Conservation (phyloP, 2,888 invertebrate species). For the Liopterus haemorrhoidalis region DNA sequence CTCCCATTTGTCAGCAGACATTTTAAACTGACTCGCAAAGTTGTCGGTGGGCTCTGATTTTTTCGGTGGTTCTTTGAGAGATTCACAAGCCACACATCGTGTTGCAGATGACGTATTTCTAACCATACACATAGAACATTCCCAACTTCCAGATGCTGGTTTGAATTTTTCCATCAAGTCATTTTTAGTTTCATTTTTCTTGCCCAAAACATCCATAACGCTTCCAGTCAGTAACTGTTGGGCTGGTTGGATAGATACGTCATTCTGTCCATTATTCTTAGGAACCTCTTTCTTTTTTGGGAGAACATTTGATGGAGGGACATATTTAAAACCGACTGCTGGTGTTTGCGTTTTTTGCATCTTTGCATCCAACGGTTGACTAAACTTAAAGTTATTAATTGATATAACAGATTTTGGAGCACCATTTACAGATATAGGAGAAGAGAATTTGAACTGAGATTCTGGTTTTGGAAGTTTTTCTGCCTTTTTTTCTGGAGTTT, state of each 20-base stretch:
- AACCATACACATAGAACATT: conserved; percentile 59
- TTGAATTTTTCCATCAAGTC: conserved; percentile 47
- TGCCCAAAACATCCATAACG: conserved; percentile 44
- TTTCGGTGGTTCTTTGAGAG: conserved; percentile 48
- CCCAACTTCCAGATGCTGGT: conserved; percentile 55
- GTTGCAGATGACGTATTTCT: conserved; percentile 48
- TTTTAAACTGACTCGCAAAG: conserved; percentile 43
- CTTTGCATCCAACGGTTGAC: conserved; percentile 47
- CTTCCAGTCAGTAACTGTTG: conserved; percentile 44
- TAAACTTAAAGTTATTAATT: conserved; percentile 53
- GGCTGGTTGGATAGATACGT: conserved; percentile 26
- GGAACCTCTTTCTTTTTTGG: conserved; percentile 38
- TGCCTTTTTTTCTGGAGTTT: conserved; percentile 17
- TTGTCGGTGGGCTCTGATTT: conserved; percentile 50
- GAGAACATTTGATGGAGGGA: conserved; percentile 35
- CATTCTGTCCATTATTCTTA: conserved; percentile 31
- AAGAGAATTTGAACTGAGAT: conserved; percentile 46
- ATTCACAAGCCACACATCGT: conserved; percentile 53
- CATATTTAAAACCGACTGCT: conserved; percentile 39
- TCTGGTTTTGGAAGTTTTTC: conserved; percentile 21
- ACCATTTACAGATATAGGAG: conserved; percentile 48
- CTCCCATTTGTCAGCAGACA: conserved; percentile 50
- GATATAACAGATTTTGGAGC: conserved; percentile 45
- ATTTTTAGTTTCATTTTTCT: conserved; percentile 12
- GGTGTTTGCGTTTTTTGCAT: conserved; percentile 31